These are phyloP conservation scores for Dromococcyx pavoninus DNA, from an alignment of 2,797 vertebrate genomes.

Conservation along the genomic window DNA sequence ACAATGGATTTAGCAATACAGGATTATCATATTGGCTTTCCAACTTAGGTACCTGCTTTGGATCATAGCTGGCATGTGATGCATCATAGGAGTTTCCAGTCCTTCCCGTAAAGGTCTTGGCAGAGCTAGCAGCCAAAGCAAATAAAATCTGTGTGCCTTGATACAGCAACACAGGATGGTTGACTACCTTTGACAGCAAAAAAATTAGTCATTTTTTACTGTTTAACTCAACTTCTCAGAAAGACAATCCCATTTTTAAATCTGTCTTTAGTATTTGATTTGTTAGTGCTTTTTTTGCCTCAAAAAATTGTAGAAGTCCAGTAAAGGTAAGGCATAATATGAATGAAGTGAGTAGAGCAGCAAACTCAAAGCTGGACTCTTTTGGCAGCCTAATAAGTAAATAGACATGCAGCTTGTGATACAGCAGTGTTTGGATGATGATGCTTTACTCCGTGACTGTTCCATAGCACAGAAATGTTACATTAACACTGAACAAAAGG, in stretches of 20 bases:
- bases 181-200: neutral
- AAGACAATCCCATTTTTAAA: neutral
- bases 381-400: neutral
- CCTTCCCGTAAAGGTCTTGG: neutral
- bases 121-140: neutral
- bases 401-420: neutral
- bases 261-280: neutral
- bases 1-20: slow-evolving; percentile 10
- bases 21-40: slow-evolving; percentile 13
- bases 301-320: neutral
- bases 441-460: neutral
- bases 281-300: neutral
- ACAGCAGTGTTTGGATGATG: neutral
- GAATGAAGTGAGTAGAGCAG: neutral
- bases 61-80: neutral
- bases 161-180: neutral
- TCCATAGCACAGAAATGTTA: neutral
- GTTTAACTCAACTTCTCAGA: neutral
- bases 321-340: neutral
- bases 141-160: neutral
- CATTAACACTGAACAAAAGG: neutral
- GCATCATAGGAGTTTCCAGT: neutral
- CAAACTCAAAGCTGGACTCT: neutral
- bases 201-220: neutral
- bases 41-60: neutral